These are phyloP conservation scores for Pseudochromis fuscus DNA, from an alignment of 2,797 vertebrate species.

Conservation along the genomic window DNA sequence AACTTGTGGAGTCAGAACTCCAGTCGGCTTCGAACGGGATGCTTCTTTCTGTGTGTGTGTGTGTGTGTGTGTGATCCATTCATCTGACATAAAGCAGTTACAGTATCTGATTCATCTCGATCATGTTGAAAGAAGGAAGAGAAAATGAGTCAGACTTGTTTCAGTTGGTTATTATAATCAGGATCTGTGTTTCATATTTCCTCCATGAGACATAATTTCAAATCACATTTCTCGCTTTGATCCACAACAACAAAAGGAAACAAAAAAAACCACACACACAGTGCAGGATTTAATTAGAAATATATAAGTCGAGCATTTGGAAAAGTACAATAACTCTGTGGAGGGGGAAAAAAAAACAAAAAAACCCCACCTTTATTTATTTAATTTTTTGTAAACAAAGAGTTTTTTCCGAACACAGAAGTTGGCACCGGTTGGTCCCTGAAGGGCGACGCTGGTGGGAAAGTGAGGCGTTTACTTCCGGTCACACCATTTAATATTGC, in stretches of 20 bases:
- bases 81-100: slow-evolving; percentile 62
- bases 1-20: slow-evolving; percentile 75
- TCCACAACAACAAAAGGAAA: slow-evolving; percentile 3
- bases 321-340: not conserved
- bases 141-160: slow-evolving; percentile 47
- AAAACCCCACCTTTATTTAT: slow-evolving; percentile 21
- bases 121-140: slow-evolving; percentile 51
- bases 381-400: slow-evolving; percentile 38
- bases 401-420: not conserved
- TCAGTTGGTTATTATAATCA: slow-evolving; percentile 47
- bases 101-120: slow-evolving; percentile 59
- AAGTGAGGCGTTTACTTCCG: slow-evolving; percentile 78
- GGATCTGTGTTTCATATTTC: slow-evolving; percentile 58
- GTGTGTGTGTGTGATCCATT: slow-evolving; percentile 34
- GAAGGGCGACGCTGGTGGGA: slow-evolving; percentile 72
- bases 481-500: slow-evolving; percentile 85
- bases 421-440: slow-evolving; percentile 32
- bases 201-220: slow-evolving; percentile 30
- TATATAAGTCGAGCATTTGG: not conserved
- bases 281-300: not conserved
- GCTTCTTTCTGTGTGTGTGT: slow-evolving; percentile 33
- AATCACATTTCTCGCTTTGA: slow-evolving; percentile 33
- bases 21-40: too few relatives aligned
- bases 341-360: not conserved
- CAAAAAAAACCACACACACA: too few relatives aligned